Conservation (phyloP, 2,113 vertebrate species). For the Myrmophylax atrothorax region DNA sequence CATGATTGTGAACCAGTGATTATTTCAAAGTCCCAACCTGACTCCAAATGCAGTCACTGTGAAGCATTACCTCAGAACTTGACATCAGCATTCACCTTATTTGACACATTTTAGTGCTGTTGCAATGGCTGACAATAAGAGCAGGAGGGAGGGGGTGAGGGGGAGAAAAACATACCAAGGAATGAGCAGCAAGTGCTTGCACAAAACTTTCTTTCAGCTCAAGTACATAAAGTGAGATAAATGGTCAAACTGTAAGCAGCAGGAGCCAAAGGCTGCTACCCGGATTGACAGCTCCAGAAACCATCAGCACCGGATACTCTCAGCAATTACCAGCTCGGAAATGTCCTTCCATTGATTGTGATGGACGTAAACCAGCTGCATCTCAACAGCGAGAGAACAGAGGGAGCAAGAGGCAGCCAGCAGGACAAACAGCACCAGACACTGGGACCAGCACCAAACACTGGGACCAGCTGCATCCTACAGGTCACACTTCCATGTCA, state of each 20-base stretch:
- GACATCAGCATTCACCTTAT: background rate
- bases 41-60: background rate
- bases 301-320: constrained; percentile 65
- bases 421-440: constrained; percentile 53
- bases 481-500: constrained; percentile 65
- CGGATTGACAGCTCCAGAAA: constrained; percentile 74
- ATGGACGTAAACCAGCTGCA: constrained; percentile 73
- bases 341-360: constrained; percentile 71
- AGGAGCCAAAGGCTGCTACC: constrained; percentile 68
- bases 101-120: constrained; percentile 29
- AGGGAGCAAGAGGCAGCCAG: constrained; percentile 47
- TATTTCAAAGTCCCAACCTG: background rate
- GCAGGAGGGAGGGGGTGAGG: background rate
- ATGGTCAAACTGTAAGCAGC: constrained; percentile 54
- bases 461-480: constrained; percentile 75
- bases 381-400: constrained; percentile 43
- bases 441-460: constrained; percentile 51
- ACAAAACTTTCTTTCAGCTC: constrained; percentile 67
- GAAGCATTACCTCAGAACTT: background rate
- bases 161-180: background rate
- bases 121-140: constrained; percentile 39
- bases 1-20: background rate
- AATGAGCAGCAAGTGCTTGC: constrained; percentile 61
- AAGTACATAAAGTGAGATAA: constrained; percentile 69
- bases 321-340: constrained; percentile 74